These are phyloP conservation scores for Chrysochloris asiatica DNA, from an alignment of 2,113 vertebrate species.

Conservation along the genomic window DNA sequence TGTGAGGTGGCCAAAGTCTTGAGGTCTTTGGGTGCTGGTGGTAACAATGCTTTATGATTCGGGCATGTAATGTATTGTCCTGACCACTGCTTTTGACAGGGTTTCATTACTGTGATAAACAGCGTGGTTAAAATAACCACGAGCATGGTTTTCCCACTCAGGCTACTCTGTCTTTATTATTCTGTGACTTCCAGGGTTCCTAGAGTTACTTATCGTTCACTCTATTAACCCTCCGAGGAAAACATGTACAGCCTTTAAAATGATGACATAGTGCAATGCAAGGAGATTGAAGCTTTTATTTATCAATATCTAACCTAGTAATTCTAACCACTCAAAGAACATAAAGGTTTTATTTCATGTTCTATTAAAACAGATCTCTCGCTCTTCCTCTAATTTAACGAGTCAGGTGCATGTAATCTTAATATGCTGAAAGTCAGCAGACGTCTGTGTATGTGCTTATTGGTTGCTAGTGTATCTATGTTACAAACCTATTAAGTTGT, in stretches of 20 bases:
- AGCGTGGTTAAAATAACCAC: constrained; percentile 9
- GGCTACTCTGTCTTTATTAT: constrained; percentile 24
- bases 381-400: constrained; percentile 48
- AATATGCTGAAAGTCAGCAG: no score
- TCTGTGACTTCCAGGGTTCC: background rate
- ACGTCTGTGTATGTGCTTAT: background rate
- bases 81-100: constrained; percentile 41
- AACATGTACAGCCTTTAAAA: constrained; percentile 37
- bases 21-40: constrained; percentile 31
- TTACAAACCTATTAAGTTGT: constrained; percentile 54
- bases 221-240: constrained; percentile 20
- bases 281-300: constrained; percentile 45
- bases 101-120: constrained; percentile 55
- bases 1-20: constrained; percentile 30
- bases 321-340: background rate
- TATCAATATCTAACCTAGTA: constrained; percentile 15
- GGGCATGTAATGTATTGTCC: background rate
- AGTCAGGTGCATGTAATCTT: constrained; percentile 54
- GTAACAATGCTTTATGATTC: constrained; percentile 17
- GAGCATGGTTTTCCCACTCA: background rate
- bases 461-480: constrained; percentile 41
- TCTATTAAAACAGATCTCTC: constrained; percentile 55
- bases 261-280: background rate
- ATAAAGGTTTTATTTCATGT: constrained; percentile 53
- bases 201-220: background rate